Evolutionary conservation across 1,140 invertebrate species (phyloP).

Genomic region (Solenopsis fugax): DNA sequence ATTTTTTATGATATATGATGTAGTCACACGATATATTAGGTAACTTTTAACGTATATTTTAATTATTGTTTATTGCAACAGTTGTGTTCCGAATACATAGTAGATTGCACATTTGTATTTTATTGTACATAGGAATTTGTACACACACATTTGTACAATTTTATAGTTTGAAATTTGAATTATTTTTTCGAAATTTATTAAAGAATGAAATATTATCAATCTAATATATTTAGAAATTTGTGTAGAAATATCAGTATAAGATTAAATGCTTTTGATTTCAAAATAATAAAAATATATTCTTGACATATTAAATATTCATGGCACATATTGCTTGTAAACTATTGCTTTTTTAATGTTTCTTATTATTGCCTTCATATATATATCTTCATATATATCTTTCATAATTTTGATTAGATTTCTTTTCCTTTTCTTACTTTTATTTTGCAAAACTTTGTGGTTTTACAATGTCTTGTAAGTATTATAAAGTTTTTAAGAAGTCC

Average conservation of each 20-base stretch:
- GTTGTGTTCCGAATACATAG: background rate
- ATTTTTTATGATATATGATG: conserved; percentile 28
- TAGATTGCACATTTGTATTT: background rate
- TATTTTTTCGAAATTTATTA: background rate
- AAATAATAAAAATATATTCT: background rate
- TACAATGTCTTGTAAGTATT: background rate
- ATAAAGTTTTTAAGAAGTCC: background rate
- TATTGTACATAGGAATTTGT: background rate
- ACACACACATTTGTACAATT: conserved; percentile 8
- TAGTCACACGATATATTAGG: background rate
- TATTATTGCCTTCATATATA: background rate
- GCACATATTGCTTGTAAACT: background rate
- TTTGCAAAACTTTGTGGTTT: background rate
- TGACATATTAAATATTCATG: background rate
- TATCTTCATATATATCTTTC: background rate
- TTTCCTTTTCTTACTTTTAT: background rate
- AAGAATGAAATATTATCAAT: background rate
- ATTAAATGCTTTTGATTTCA: background rate
- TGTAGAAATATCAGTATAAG: background rate
- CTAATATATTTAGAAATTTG: background rate
- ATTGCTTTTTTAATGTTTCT: background rate
- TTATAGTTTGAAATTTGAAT: conserved; percentile 6
- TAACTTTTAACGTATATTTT: conserved; percentile 40
- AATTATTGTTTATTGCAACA: background rate
- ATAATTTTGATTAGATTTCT: background rate